Evolutionary conservation across 2,888 invertebrate genomes (phyloP).

Genomic region (Mythimna albipuncta): DNA sequence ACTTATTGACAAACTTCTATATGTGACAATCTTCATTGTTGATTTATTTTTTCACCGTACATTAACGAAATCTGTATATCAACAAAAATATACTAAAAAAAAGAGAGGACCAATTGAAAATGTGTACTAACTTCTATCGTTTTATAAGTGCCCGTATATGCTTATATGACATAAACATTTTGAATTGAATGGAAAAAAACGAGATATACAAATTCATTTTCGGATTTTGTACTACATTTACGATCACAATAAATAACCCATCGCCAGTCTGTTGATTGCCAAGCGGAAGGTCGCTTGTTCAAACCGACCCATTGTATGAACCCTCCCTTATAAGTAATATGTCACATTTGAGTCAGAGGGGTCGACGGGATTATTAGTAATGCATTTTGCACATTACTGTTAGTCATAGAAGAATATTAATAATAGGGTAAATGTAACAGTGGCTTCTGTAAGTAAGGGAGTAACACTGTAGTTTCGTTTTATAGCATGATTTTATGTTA

Average conservation of each 20-base stretch:
- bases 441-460: conserved; percentile 9
- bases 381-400: conserved; percentile 49
- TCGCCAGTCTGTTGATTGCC: conserved; percentile 28
- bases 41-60: background rate
- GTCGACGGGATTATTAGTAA: conserved; percentile 57
- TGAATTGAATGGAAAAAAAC: background rate
- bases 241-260: conserved; percentile 24
- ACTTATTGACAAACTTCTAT: background rate
- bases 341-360: conserved; percentile 51
- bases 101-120: too few relatives aligned
- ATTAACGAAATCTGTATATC: background rate
- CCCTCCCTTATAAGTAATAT: conserved; percentile 49
- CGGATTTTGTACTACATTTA: conserved; percentile 30
- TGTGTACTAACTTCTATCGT: too few relatives aligned
- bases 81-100: too few relatives aligned
- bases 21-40: background rate
- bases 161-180: background rate
- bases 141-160: too few relatives aligned
- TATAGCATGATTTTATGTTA: background rate
- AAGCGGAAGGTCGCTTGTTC: conserved; percentile 52
- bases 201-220: conserved; percentile 14
- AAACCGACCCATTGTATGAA: conserved; percentile 44
- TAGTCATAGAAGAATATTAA: conserved; percentile 24
- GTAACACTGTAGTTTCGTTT: conserved; percentile 13
- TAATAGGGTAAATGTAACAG: conserved; percentile 31